phyloP scores from a whole-genome alignment of 35 echinoderm and acorn worm genomes.

The Strongylocentrotus purpuratus region DNA sequence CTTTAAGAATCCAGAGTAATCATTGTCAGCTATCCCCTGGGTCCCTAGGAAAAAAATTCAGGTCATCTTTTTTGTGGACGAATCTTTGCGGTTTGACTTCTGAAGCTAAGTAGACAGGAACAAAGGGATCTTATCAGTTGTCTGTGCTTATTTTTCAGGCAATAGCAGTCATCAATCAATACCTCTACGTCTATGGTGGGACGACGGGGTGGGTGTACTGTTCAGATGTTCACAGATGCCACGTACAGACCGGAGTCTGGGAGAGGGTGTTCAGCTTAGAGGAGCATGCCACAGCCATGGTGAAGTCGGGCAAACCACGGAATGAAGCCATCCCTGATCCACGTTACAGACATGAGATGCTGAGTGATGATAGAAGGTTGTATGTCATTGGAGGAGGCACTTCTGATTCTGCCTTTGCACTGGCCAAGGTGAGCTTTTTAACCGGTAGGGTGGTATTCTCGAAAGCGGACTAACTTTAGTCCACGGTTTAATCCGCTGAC shows the following conservation, averaged over 20 bases:
- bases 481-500: no score
- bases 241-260: conserved; percentile 73
- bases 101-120: background rate
- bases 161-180: conserved; percentile 51
- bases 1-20: no score
- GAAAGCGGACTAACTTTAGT: no score
- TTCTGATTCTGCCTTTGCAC: conserved; percentile 56
- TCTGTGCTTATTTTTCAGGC: conserved; percentile 49
- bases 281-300: conserved; percentile 27
- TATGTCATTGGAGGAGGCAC: conserved; percentile 93
- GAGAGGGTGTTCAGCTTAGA: conserved; percentile 68
- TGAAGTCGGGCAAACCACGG: background rate
- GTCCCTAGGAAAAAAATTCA: no score
- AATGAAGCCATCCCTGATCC: conserved; percentile 53
- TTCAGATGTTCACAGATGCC: conserved; percentile 67
- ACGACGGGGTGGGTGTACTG: conserved; percentile 91
- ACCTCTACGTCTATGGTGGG: conserved; percentile 83
- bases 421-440: conserved; percentile 68
- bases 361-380: conserved; percentile 67
- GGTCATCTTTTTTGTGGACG: no score
- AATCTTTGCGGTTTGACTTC: no score
- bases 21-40: no score
- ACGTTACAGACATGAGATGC: conserved; percentile 93
- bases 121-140: background rate
- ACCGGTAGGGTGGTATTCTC: background rate